A percentile compares a stretch with the other conserved stretches of the same genome.
phyloP scores from a whole-genome alignment of 2,113 vertebrate species.

The Baryphthengus martii region DNA sequence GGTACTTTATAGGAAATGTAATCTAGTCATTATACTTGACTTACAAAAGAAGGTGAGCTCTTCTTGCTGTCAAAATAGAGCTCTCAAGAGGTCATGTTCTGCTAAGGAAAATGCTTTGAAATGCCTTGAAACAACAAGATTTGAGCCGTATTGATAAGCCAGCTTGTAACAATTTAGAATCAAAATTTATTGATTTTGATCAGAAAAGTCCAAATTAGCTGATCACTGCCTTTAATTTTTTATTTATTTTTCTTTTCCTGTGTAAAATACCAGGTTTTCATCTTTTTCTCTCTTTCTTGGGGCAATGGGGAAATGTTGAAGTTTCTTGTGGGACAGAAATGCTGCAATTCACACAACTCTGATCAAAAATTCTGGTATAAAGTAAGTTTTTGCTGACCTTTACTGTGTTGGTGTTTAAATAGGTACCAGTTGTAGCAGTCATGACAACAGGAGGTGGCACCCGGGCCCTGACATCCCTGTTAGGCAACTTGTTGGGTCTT shows the following conservation, averaged over 20 bases:
- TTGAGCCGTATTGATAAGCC: background rate
- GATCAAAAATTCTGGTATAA: background rate
- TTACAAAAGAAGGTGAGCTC: background rate
- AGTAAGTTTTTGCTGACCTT: background rate
- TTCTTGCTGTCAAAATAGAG: background rate
- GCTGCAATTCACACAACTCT: background rate
- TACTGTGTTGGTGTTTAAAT: background rate
- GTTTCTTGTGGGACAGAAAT: background rate
- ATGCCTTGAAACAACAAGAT: background rate
- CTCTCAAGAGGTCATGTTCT: background rate
- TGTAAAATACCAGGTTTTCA: background rate
- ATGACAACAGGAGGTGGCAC: slow-evolving; percentile 84
- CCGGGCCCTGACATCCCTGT: slow-evolving; percentile 80
- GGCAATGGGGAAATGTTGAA: background rate
- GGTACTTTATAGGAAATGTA: background rate
- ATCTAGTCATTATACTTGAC: background rate
- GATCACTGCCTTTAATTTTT: too few species aligned
- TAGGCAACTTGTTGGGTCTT: slow-evolving; percentile 79
- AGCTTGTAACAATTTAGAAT: background rate
- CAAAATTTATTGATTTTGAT: background rate
- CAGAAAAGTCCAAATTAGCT: background rate
- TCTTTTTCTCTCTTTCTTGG: background rate
- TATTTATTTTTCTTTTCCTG: background rate
- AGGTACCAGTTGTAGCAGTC: slow-evolving; percentile 84
- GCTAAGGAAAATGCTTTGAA: background rate